These are phyloP conservation scores for Neodiprion virginianus DNA, from an alignment of 1,140 invertebrate species.

Conservation along the genomic window DNA sequence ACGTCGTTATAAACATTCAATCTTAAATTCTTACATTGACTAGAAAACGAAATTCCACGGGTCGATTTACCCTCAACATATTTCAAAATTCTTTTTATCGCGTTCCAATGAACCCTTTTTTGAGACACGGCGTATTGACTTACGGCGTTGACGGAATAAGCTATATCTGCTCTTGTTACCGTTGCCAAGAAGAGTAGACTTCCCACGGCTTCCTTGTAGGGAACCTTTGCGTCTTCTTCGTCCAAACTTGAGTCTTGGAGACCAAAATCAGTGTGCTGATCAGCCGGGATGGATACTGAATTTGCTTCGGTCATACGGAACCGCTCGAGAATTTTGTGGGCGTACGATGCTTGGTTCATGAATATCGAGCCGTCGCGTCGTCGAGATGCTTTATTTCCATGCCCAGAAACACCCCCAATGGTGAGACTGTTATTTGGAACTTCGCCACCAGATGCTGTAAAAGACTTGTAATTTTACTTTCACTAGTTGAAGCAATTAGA, in stretches of 20 bases:
- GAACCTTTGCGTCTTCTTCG: conserved; percentile 21
- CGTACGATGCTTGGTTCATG: conserved; percentile 31
- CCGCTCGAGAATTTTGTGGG: conserved; percentile 28
- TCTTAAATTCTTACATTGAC: not conserved
- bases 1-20: conserved; percentile 33
- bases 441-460: conserved; percentile 20
- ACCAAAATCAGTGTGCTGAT: conserved; percentile 18
- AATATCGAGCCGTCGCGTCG: conserved; percentile 19
- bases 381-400: conserved; percentile 37
- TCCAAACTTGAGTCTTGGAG: not conserved
- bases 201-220: conserved; percentile 42
- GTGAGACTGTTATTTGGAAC: conserved; percentile 18
- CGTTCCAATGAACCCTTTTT: conserved; percentile 42
- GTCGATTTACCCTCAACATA: conserved; percentile 55
- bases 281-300: conserved; percentile 32
- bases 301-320: conserved; percentile 34
- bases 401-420: conserved; percentile 35
- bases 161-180: conserved; percentile 49
- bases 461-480: conserved; percentile 20
- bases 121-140: conserved; percentile 20
- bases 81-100: conserved; percentile 43
- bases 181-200: conserved; percentile 42
- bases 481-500: conserved; percentile 18
- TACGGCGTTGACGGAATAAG: not conserved
- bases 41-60: conserved; percentile 22